Percentiles rank a stretch among this genome's conserved stretches.
Evolutionary conservation across 1,140 invertebrate genomes (phyloP).

Genomic region (Stegodyphus mimosarum): DNA sequence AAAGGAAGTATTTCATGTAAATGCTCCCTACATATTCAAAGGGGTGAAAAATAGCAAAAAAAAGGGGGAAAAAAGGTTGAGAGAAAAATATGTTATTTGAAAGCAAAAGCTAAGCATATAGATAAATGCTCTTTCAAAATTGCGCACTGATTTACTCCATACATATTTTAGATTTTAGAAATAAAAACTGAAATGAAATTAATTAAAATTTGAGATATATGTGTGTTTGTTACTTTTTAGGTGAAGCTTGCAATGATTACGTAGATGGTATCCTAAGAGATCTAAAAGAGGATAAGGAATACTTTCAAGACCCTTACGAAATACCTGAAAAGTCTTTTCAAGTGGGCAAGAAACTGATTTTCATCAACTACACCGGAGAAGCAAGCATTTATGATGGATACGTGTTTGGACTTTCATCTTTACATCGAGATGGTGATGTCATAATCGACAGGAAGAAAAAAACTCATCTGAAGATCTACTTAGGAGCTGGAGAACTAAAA

Average conservation of each 20-base stretch:
- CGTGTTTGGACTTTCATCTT: conserved; percentile 34
- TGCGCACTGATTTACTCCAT: too few species aligned
- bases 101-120: too few species aligned
- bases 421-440: conserved; percentile 50
- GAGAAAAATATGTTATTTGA: too few species aligned
- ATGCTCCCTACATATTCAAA: too few species aligned
- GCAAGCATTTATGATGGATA: conserved; percentile 42
- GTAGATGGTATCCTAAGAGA: conserved; percentile 41
- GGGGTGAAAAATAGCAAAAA: too few species aligned
- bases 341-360: conserved; percentile 35
- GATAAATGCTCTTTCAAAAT: too few species aligned
- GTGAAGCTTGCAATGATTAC: conserved; percentile 43
- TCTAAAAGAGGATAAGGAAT: conserved; percentile 40
- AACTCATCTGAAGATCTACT: conserved; percentile 31
- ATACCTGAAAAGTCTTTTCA: conserved; percentile 28
- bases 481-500: conserved; percentile 53
- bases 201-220: too few species aligned
- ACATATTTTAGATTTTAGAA: too few species aligned
- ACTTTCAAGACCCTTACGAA: conserved; percentile 37
- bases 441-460: conserved; percentile 32
- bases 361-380: conserved; percentile 50
- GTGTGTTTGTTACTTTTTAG: conserved; percentile 1
- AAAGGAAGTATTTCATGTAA: too few species aligned
- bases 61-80: too few species aligned
- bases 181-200: too few species aligned